phyloP scores from a whole-genome alignment of 2,113 vertebrate species.

The Proterorhinus semilunaris region DNA sequence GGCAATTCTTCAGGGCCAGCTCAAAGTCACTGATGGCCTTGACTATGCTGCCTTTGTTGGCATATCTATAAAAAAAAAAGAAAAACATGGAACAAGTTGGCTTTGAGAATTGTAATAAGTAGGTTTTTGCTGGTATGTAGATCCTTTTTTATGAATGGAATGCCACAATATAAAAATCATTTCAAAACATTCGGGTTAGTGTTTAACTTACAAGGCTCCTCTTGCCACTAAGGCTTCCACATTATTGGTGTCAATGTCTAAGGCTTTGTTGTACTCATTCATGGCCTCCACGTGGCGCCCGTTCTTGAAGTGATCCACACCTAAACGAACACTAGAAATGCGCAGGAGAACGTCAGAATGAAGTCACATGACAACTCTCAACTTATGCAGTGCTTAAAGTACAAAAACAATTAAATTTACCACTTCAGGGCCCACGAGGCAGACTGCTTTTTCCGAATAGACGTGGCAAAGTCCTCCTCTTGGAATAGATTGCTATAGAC shows the following conservation, averaged over 20 bases:
- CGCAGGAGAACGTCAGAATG: slow-evolving; percentile 3
- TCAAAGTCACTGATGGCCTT: slow-evolving; percentile 96
- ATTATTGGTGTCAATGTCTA: slow-evolving; percentile 93
- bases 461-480: slow-evolving; percentile 89
- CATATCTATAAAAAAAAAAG: slow-evolving; percentile 79
- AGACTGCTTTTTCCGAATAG: slow-evolving; percentile 92
- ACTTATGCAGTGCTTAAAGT: neutral
- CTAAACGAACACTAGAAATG: slow-evolving; percentile 85
- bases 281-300: slow-evolving; percentile 93
- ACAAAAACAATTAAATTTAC: slow-evolving; percentile 66
- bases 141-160: neutral
- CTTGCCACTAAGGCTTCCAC: slow-evolving; percentile 97
- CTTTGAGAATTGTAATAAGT: no score
- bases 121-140: neutral
- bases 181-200: neutral
- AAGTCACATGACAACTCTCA: neutral
- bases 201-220: slow-evolving; percentile 86
- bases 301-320: slow-evolving; percentile 94
- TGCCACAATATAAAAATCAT: no score
- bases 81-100: neutral
- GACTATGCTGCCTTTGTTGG: slow-evolving; percentile 92
- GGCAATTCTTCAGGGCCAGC: slow-evolving; percentile 88
- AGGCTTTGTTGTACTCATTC: slow-evolving; percentile 97
- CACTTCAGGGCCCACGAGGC: slow-evolving; percentile 96
- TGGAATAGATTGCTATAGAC: slow-evolving; percentile 85